Percentiles rank a stretch among this genome's conserved stretches.
Evolutionary conservation across 2,113 vertebrate genomes (phyloP).

Genomic region (Collichthys lucidus): DNA sequence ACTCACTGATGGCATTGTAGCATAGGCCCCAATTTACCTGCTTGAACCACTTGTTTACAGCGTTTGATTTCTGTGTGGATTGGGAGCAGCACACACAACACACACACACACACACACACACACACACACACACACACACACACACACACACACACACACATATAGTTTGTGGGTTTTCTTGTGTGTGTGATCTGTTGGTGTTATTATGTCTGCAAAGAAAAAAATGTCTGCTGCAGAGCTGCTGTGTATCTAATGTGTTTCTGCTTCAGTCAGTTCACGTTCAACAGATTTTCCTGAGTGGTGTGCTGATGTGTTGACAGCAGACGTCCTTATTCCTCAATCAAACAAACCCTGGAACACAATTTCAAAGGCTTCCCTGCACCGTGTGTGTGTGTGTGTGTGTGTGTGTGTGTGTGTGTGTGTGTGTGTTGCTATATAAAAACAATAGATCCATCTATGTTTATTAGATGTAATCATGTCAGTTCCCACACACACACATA

Average conservation of each 20-base stretch:
- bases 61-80: not conserved
- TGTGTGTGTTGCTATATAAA: not conserved
- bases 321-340: not conserved
- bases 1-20: conserved; percentile 23
- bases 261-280: conserved; percentile 37
- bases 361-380: no score
- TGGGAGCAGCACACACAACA: not conserved
- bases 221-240: not conserved
- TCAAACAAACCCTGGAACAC: not conserved
- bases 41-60: conserved; percentile 27
- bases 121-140: not conserved
- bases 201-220: not conserved
- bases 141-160: not conserved
- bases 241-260: conserved; percentile 18
- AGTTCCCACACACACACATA: no score
- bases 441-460: not conserved
- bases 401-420: no score
- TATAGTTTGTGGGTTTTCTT: not conserved
- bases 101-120: not conserved
- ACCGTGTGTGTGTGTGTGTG: not conserved
- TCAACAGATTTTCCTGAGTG: conserved; percentile 15
- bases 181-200: not conserved
- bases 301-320: conserved; percentile 34
- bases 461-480: not conserved
- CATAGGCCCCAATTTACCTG: conserved; percentile 48